These are phyloP conservation scores for Isaurus tuberculatus DNA, from an alignment of 92 coral and sea anemone species.

Conservation along the genomic window DNA sequence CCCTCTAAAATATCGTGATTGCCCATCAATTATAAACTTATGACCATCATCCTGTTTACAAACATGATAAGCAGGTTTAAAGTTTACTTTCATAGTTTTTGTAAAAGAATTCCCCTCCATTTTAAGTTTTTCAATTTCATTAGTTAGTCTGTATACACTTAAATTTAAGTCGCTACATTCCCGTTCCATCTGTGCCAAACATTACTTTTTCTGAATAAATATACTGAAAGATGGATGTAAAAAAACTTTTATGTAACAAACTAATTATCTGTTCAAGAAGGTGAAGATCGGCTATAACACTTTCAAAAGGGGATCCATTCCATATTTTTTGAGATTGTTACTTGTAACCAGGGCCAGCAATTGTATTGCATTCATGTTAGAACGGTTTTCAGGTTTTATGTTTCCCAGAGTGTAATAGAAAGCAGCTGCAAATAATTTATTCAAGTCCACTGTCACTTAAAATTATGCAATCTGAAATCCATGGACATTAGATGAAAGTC, in stretches of 20 bases:
- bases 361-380: slow-evolving; percentile 46
- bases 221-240: not conserved
- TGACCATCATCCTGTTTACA: slow-evolving; percentile 45
- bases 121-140: not conserved
- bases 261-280: slow-evolving; percentile 21
- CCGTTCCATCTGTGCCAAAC: not conserved
- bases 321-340: slow-evolving; percentile 30
- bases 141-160: not conserved
- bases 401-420: slow-evolving; percentile 49
- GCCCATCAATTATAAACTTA: slow-evolving; percentile 26
- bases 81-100: not conserved
- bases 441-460: not conserved
- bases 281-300: slow-evolving; percentile 23
- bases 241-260: not conserved
- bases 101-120: not conserved
- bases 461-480: not conserved
- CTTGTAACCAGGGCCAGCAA: not conserved
- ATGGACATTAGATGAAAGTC: not conserved
- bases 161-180: not conserved
- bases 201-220: not conserved
- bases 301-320: slow-evolving; percentile 29
- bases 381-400: slow-evolving; percentile 43
- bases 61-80: not conserved
- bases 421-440: slow-evolving; percentile 21
- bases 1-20: slow-evolving; percentile 36